phyloP scores from a whole-genome alignment of 2,888 invertebrate genomes.

The Eupithecia subfuscata region DNA sequence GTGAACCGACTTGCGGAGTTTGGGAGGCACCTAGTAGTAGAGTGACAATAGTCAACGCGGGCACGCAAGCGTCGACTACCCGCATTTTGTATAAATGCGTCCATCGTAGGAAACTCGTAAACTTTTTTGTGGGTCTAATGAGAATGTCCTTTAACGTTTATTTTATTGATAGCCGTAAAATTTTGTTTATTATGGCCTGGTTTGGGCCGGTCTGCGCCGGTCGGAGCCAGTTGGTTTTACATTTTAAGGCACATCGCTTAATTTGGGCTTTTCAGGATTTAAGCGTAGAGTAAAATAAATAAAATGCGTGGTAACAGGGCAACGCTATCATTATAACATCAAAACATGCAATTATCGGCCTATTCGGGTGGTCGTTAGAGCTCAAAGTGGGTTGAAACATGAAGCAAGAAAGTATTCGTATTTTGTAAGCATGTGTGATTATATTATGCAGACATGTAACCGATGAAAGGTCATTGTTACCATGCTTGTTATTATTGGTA shows the following conservation, averaged over 20 bases:
- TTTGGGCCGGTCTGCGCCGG: constrained; percentile 7
- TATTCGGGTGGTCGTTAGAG: neutral
- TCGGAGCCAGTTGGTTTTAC: constrained; percentile 20
- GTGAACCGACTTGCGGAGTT: too few relatives aligned
- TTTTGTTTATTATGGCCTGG: constrained; percentile 37
- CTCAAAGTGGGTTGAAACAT: neutral
- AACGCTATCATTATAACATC: neutral
- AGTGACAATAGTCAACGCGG: neutral
- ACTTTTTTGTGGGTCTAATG: constrained; percentile 47
- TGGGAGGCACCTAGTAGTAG: too few relatives aligned
- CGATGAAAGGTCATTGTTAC: neutral
- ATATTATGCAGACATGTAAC: neutral
- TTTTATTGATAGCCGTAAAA: constrained; percentile 48
- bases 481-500: neutral
- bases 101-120: constrained; percentile 41
- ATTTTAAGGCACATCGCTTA: constrained; percentile 2
- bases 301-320: neutral
- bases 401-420: neutral
- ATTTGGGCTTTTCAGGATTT: neutral
- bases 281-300: neutral
- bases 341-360: constrained; percentile 11
- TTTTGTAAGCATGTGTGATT: neutral
- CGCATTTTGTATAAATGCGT: constrained; percentile 6
- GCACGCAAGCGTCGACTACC: neutral
- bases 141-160: constrained; percentile 50